Conservation (phyloP, 2,113 vertebrate species). For the Blennius ocellaris region DNA sequence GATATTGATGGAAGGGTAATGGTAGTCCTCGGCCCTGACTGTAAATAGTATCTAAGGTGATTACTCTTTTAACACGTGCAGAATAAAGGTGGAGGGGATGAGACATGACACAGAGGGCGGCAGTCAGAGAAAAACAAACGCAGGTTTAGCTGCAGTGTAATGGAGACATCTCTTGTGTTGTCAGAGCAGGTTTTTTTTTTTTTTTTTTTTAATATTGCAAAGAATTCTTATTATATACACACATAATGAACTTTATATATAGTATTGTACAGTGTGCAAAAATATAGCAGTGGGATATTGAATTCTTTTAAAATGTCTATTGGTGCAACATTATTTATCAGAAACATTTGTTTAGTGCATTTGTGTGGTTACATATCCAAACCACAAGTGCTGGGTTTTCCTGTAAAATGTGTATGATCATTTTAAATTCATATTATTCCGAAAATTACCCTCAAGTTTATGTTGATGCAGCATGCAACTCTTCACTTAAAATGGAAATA, state of each 20-base stretch:
- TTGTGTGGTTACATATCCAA: not conserved
- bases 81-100: slow-evolving; percentile 40
- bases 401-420: not conserved
- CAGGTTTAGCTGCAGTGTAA: slow-evolving; percentile 3
- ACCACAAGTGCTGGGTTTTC: not conserved
- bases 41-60: slow-evolving; percentile 83
- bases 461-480: no score
- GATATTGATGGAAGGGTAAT: slow-evolving; percentile 84
- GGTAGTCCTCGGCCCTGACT: slow-evolving; percentile 77
- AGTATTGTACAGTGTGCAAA: no score
- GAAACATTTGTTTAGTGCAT: not conserved
- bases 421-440: no score
- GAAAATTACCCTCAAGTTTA: no score
- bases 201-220: no score
- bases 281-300: no score
- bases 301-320: not conserved
- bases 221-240: no score
- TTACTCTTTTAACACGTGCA: slow-evolving; percentile 72
- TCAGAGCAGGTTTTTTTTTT: not conserved
- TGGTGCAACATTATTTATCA: not conserved
- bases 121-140: slow-evolving; percentile 19
- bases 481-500: no score
- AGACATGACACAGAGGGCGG: slow-evolving; percentile 14
- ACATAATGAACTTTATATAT: no score
- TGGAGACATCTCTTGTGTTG: not conserved